Evolutionary conservation across 2,797 vertebrate genomes (phyloP).

Genomic region (Parotocinclus haroldoi): DNA sequence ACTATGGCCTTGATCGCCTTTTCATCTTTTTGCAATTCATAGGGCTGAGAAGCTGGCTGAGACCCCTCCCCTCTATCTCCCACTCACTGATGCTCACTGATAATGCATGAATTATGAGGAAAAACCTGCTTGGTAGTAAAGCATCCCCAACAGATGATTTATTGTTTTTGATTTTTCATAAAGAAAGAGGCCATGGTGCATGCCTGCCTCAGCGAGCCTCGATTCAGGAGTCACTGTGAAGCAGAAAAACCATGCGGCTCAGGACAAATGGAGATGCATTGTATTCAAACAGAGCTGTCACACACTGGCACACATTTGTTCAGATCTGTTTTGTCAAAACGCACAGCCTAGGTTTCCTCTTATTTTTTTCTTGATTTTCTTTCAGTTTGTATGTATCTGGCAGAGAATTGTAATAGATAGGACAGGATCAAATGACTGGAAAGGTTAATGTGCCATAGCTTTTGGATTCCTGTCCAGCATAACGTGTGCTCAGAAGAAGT

Average conservation of each 20-base stretch:
- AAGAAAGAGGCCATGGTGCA: constrained; percentile 3
- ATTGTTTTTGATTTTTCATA: constrained; percentile 77
- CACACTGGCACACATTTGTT: constrained; percentile 69
- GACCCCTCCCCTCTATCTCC: constrained; percentile 14
- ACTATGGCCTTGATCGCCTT: constrained; percentile 44
- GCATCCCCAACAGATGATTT: constrained; percentile 81
- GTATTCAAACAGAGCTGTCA: constrained; percentile 70
- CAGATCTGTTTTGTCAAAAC: constrained; percentile 60
- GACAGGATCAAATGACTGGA: constrained; percentile 68
- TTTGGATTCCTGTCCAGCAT: constrained; percentile 37
- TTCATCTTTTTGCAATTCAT: constrained; percentile 47
- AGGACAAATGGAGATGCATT: constrained; percentile 77
- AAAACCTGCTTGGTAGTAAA: constrained; percentile 66
- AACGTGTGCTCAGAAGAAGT: constrained; percentile 38
- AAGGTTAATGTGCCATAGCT: constrained; percentile 70
- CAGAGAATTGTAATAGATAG: constrained; percentile 75
- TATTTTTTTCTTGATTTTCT: constrained; percentile 20
- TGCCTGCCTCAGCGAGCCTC: constrained; percentile 54
- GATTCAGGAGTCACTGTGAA: constrained; percentile 20
- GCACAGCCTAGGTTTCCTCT: too few species aligned
- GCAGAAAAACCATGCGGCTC: constrained; percentile 83
- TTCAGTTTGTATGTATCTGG: constrained; percentile 7
- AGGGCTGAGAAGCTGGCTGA: constrained; percentile 42
- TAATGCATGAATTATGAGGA: constrained; percentile 85
- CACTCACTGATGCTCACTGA: constrained; percentile 70